A percentile compares a stretch with the other conserved stretches of the same genome.
Evolutionary conservation across 1,140 invertebrate species (phyloP).

Genomic region (Lysiphlebus fabarum): DNA sequence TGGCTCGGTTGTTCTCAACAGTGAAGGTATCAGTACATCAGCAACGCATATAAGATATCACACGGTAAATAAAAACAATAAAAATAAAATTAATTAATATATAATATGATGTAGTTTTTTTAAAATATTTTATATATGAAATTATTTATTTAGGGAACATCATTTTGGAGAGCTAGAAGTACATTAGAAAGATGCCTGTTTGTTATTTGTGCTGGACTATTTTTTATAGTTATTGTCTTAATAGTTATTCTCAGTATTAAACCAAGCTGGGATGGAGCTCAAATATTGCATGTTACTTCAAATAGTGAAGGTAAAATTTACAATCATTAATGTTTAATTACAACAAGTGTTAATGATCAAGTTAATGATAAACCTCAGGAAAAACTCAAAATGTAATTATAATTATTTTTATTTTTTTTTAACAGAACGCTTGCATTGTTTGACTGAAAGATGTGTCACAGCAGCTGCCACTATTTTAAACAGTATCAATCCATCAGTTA

Average conservation of each 20-base stretch:
- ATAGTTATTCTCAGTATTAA: conserved; percentile 47
- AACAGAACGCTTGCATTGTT: conserved; percentile 59
- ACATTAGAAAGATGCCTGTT: conserved; percentile 61
- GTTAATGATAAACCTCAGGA: no score
- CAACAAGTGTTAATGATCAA: no score
- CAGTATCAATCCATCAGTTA: conserved; percentile 72
- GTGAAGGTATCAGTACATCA: conserved; percentile 64
- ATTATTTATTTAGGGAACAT: conserved; percentile 51
- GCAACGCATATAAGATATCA: conserved; percentile 79
- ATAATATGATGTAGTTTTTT: neutral
- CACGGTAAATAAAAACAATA: conserved; percentile 57
- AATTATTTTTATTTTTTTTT: conserved; percentile 21
- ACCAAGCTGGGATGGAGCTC: conserved; percentile 45
- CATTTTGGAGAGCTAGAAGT: conserved; percentile 64
- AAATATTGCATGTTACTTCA: conserved; percentile 48
- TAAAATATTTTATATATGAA: neutral
- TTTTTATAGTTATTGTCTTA: conserved; percentile 64
- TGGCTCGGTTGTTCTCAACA: conserved; percentile 71
- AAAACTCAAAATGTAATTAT: conserved; percentile 1
- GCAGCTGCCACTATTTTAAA: conserved; percentile 81
- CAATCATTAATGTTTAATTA: no score
- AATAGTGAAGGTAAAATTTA: conserved; percentile 37
- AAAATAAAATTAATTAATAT: neutral
- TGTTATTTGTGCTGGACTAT: conserved; percentile 52
- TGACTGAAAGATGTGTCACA: conserved; percentile 80